Percentiles rank a stretch among this genome's conserved stretches.
Evolutionary conservation across 2,888 invertebrate species (phyloP).

Genomic region (Dyspetes luteomarginatus): DNA sequence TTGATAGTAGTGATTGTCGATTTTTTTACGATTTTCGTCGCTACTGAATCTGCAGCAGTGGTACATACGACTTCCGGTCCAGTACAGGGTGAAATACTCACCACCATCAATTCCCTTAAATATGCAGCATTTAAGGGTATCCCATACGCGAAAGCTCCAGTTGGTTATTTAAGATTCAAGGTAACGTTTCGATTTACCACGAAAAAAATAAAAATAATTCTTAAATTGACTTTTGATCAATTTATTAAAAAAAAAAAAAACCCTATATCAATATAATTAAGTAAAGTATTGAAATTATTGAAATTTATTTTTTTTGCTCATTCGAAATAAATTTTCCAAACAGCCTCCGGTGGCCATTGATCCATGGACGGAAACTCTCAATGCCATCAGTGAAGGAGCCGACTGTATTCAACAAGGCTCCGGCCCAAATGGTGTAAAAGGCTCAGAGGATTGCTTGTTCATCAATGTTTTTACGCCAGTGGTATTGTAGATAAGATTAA

Average conservation of each 20-base stretch:
- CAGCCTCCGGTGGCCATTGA: constrained; percentile 59
- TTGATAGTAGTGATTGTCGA: neutral
- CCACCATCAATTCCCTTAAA: constrained; percentile 15
- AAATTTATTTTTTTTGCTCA: neutral
- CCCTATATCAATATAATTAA: too few relatives aligned
- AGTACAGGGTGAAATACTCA: constrained; percentile 20
- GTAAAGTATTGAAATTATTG: neutral
- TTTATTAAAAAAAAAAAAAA: neutral
- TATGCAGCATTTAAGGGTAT: constrained; percentile 73
- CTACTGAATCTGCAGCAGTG: neutral
- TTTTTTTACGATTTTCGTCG: neutral
- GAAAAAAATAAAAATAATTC: neutral
- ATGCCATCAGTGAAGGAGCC: constrained; percentile 59
- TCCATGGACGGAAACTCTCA: constrained; percentile 67
- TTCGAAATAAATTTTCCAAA: neutral
- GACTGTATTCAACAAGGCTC: constrained; percentile 67
- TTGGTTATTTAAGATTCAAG: constrained; percentile 71
- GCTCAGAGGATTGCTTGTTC: constrained; percentile 73
- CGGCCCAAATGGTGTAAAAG: constrained; percentile 51
- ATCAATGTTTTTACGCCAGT: constrained; percentile 72
- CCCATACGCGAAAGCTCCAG: constrained; percentile 71
- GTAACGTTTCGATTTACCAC: constrained; percentile 53
- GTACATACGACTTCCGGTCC: constrained; percentile 21
- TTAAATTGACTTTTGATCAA: neutral
- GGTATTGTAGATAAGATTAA: constrained; percentile 60